Evolutionary conservation across 2,113 vertebrate species (phyloP).

Genomic region (Zeus faber): DNA sequence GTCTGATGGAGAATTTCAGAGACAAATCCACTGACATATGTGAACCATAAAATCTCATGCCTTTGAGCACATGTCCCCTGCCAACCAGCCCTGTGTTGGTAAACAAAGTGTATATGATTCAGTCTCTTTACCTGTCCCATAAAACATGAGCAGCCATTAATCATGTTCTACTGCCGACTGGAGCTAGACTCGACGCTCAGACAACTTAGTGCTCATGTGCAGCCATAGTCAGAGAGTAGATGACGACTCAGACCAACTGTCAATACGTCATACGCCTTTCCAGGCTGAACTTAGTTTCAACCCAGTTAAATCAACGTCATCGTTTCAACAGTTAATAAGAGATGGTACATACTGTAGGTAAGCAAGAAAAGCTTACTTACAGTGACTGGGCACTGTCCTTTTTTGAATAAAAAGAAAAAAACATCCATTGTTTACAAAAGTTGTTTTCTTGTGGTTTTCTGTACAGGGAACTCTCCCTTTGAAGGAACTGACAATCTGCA

Average conservation of each 20-base stretch:
- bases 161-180: slow-evolving; percentile 38
- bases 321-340: neutral
- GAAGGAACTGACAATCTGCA: slow-evolving; percentile 81
- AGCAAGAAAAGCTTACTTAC: neutral
- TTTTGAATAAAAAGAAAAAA: neutral
- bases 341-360: neutral
- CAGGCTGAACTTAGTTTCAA: slow-evolving; percentile 13
- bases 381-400: no score
- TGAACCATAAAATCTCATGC: neutral
- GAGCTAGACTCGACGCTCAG: slow-evolving; percentile 3
- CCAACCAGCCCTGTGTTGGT: slow-evolving; percentile 39
- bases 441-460: slow-evolving; percentile 27
- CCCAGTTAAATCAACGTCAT: neutral
- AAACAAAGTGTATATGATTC: slow-evolving; percentile 38
- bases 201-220: slow-evolving; percentile 15
- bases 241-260: slow-evolving; percentile 27
- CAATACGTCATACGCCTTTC: slow-evolving; percentile 19
- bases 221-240: slow-evolving; percentile 40
- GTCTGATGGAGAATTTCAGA: neutral
- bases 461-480: slow-evolving; percentile 87
- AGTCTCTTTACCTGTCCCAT: slow-evolving; percentile 32
- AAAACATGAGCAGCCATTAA: slow-evolving; percentile 47
- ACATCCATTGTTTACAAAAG: neutral
- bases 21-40: neutral
- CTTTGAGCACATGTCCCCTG: slow-evolving; percentile 21